Evolutionary conservation across 1,140 invertebrate species (phyloP).

Genomic region (Caerostris extrusa): DNA sequence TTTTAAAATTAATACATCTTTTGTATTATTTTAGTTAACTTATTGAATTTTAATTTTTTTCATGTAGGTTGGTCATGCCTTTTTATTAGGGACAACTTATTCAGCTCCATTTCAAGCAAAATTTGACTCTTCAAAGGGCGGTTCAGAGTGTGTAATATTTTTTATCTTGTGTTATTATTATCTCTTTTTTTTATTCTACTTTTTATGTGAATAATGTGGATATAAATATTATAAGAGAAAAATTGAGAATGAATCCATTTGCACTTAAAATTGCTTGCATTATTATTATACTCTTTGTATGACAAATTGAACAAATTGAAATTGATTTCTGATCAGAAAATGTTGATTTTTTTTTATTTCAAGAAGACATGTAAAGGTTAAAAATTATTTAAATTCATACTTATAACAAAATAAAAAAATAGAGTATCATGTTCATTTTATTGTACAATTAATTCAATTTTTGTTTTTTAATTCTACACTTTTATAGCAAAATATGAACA

Average conservation of each 20-base stretch:
- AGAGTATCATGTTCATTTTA: too few relatives aligned
- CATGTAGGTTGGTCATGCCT: conserved; percentile 91
- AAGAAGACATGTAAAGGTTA: too few relatives aligned
- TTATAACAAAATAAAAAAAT: too few relatives aligned
- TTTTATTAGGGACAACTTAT: conserved; percentile 91
- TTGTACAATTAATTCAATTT: too few relatives aligned
- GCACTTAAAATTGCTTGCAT: too few relatives aligned
- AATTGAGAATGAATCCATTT: too few relatives aligned
- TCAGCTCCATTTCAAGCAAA: conserved; percentile 87
- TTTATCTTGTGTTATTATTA: background rate
- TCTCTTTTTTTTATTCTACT: background rate
- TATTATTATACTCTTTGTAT: background rate
- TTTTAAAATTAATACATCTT: background rate
- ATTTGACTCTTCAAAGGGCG: conserved; percentile 77
- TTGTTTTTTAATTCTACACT: too few relatives aligned
- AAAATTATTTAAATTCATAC: too few relatives aligned
- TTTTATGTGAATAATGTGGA: background rate
- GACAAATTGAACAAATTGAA: background rate
- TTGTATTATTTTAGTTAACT: background rate
- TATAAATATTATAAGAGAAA: too few relatives aligned
- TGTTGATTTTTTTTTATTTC: background rate
- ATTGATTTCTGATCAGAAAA: background rate
- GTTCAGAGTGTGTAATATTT: background rate
- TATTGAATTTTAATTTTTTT: conserved; percentile 77
- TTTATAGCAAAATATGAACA: too few relatives aligned